These are phyloP conservation scores for Neotoma lepida DNA, from an alignment of 2,113 vertebrate genomes.

Conservation along the genomic window DNA sequence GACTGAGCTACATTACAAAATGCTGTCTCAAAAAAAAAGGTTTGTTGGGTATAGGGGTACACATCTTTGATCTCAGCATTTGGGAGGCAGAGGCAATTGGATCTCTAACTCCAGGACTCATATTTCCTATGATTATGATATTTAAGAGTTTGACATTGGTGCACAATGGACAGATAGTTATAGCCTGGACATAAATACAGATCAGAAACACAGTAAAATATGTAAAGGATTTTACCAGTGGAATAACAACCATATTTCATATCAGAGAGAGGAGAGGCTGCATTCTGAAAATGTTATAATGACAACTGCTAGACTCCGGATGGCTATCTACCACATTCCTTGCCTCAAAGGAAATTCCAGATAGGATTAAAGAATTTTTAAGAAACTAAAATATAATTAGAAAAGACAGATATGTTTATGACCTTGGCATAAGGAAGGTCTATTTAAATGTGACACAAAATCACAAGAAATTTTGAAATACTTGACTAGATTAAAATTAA, in stretches of 20 bases:
- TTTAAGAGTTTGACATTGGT: constrained; percentile 36
- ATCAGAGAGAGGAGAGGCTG: neutral
- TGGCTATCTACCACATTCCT: constrained; percentile 52
- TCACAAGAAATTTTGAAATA: neutral
- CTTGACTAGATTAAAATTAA: constrained; percentile 54
- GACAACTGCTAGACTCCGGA: constrained; percentile 48
- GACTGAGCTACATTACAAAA: neutral
- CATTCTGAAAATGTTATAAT: constrained; percentile 36
- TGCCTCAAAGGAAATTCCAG: constrained; percentile 49
- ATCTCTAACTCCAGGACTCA: neutral
- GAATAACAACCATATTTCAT: constrained; percentile 55
- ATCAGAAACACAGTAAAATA: constrained; percentile 52
- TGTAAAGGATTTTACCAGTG: neutral
- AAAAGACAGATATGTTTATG: constrained; percentile 36
- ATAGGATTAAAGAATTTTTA: constrained; percentile 22
- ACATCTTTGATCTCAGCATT: neutral
- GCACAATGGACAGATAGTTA: constrained; percentile 11
- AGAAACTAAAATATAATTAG: constrained; percentile 33
- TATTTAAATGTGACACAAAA: constrained; percentile 37
- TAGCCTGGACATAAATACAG: constrained; percentile 18
- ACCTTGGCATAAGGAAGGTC: neutral
- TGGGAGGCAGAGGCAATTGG: neutral
- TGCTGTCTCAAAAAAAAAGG: neutral
- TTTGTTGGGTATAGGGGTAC: neutral
- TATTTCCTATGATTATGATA: constrained; percentile 10